Conservation (phyloP, 2,888 invertebrate genomes). For the Pecten maximus region DNA sequence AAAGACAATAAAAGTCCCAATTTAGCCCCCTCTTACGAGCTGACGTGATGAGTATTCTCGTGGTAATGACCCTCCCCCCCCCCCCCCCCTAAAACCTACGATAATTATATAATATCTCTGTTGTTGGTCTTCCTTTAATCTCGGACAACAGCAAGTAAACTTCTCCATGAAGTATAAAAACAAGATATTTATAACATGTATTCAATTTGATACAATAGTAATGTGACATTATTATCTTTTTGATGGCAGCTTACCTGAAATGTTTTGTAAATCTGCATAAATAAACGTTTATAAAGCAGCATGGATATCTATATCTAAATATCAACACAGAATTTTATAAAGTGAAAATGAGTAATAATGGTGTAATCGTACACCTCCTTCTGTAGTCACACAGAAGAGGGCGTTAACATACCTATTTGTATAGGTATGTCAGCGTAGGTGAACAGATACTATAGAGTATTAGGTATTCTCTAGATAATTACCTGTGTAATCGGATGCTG, state of each 20-base stretch:
- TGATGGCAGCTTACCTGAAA: background rate
- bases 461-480: background rate
- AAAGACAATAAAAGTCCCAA: no score
- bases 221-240: background rate
- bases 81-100: background rate
- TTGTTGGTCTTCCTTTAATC: background rate
- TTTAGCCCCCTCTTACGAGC: no score
- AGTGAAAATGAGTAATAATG: background rate
- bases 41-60: background rate
- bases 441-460: background rate
- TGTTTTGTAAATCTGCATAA: background rate
- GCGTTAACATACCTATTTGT: background rate
- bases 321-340: background rate
- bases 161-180: no score
- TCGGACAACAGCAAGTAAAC: background rate
- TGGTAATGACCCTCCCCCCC: no score
- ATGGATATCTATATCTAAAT: background rate
- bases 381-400: background rate
- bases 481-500: slow-evolving; percentile 13
- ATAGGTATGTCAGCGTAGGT: background rate
- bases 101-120: background rate
- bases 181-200: background rate
- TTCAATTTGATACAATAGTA: background rate
- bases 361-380: background rate
- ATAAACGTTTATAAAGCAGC: background rate